These are phyloP conservation scores for Kuschelorhynchus macadamiae DNA, from an alignment of 2,888 invertebrate species.

Conservation along the genomic window DNA sequence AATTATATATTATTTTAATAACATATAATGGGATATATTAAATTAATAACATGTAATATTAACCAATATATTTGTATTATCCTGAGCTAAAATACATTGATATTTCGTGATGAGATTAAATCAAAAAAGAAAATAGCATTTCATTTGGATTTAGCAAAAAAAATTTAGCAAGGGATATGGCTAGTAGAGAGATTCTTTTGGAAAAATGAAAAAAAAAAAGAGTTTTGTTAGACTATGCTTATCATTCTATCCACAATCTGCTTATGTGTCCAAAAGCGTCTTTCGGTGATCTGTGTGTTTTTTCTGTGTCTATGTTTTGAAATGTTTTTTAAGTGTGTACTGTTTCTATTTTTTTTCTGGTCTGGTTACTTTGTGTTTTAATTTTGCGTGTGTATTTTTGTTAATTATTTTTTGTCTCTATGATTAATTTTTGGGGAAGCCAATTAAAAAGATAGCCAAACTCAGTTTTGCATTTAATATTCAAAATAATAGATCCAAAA, in stretches of 20 bases:
- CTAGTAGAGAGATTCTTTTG: slow-evolving; percentile 36
- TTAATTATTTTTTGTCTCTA: slow-evolving; percentile 63
- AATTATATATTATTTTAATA: no score
- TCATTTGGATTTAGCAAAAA: no score
- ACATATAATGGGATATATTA: no score
- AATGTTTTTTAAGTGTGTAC: slow-evolving; percentile 34
- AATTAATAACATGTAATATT: no score
- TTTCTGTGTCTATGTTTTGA: slow-evolving; percentile 36
- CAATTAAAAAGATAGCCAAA: slow-evolving; percentile 60
- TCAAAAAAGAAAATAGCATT: no score
- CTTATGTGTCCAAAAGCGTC: slow-evolving; percentile 36
- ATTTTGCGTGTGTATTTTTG: slow-evolving; percentile 59
- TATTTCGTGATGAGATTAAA: no score
- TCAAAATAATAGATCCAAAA: slow-evolving; percentile 26
- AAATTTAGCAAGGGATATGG: neutral
- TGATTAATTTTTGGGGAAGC: slow-evolving; percentile 56
- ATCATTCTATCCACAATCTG: neutral
- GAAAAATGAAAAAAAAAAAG: neutral
- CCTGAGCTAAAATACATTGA: slow-evolving; percentile 1
- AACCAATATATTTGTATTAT: slow-evolving; percentile 10
- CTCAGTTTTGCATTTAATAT: slow-evolving; percentile 51
- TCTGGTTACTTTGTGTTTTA: slow-evolving; percentile 53
- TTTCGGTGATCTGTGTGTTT: slow-evolving; percentile 21
- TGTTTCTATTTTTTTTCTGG: slow-evolving; percentile 47
- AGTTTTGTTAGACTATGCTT: neutral